Evolutionary conservation across 2,888 invertebrate genomes (phyloP), one percentile per base, ranked within the genome.

Genomic region (Leptura quadrifasciata): DNA sequence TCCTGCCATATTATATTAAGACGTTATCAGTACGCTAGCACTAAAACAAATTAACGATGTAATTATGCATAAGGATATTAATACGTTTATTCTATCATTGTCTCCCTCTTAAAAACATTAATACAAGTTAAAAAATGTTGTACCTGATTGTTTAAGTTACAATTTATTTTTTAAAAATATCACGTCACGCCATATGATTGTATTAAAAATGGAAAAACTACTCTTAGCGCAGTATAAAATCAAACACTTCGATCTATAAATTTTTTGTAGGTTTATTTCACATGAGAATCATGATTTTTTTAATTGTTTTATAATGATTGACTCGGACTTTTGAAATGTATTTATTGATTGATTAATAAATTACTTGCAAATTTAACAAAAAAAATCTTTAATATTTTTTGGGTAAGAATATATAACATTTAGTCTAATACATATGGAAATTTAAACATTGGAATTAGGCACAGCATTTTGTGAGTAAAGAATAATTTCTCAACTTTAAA

Each of bases 91-190:
- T 20, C 18, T 58, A 3, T 35, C 31, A 17, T 69, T 35, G 58
- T 60, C 58, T 69, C 69, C 69, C 69, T 58, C 69, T 68, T 69
- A 69, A 27, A 68, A 27, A 31, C 10, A 10, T 55, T 52, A 27
- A 57, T 39, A 58, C 57, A 55, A 39, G 21, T 61, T n/a, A 54
- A 68, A 68, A 55, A 9, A 69, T 35, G 39, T 63, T 63, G 69
- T 69, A 69, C 69, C 69, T 69, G 69, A 69, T 58, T 60, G 58
- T 60, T 69, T 69, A 55, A 52, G 69, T 69, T 69, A 60, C 35
- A 69, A 57, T 69, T 21, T 58, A 69, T 69, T 69, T 69, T 57
- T 60, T 35, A 69, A 35, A 55, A 17, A 57, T 68, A 17, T 69
- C 55, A 35, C 17, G 10, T 69, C 55, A 69, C 35, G 68, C 67